Percentiles rank a stretch among this genome's conserved stretches.
Conservation (phyloP, 1,140 invertebrate species). For the Cheumatopsyche charites region DNA sequence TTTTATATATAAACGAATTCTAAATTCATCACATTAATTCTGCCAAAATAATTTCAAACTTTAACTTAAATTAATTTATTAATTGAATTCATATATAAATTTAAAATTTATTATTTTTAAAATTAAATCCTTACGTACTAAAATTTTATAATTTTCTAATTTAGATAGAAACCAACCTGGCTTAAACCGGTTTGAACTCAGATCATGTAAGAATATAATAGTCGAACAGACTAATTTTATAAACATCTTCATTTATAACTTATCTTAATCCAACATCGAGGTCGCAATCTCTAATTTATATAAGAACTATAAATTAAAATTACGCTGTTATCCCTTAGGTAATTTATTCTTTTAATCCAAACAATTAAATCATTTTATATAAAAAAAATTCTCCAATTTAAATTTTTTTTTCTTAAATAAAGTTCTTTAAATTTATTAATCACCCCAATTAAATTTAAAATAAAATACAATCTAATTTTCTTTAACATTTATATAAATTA, state of each 20-base stretch:
- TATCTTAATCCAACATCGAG: slow-evolving; percentile 82
- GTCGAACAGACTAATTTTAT: slow-evolving; percentile 75
- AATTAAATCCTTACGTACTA: slow-evolving; percentile 71
- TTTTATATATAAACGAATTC: slow-evolving; percentile 66
- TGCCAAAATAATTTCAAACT: slow-evolving; percentile 62
- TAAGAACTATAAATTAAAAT: slow-evolving; percentile 32
- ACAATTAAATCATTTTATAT: slow-evolving; percentile 46
- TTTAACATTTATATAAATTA: slow-evolving; percentile 54
- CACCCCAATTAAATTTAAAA: slow-evolving; percentile 59
- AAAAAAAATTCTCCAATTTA: slow-evolving; percentile 52
- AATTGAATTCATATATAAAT: slow-evolving; percentile 45
- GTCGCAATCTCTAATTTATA: slow-evolving; percentile 68
- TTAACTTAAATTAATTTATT: neutral
- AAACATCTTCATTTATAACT: slow-evolving; percentile 66
- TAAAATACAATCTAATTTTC: too few relatives aligned
- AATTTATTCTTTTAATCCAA: slow-evolving; percentile 61
- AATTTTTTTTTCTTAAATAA: slow-evolving; percentile 54
- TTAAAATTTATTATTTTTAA: slow-evolving; percentile 53
- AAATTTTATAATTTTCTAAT: slow-evolving; percentile 56
- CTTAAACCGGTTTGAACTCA: slow-evolving; percentile 53
- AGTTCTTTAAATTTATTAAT: slow-evolving; percentile 58
- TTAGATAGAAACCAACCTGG: slow-evolving; percentile 52
- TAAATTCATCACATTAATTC: slow-evolving; percentile 51
- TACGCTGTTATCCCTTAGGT: slow-evolving; percentile 61
- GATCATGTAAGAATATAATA: slow-evolving; percentile 79